Evolutionary conservation across 1,140 invertebrate genomes (phyloP).

Genomic region (Choristoneura fumiferana): DNA sequence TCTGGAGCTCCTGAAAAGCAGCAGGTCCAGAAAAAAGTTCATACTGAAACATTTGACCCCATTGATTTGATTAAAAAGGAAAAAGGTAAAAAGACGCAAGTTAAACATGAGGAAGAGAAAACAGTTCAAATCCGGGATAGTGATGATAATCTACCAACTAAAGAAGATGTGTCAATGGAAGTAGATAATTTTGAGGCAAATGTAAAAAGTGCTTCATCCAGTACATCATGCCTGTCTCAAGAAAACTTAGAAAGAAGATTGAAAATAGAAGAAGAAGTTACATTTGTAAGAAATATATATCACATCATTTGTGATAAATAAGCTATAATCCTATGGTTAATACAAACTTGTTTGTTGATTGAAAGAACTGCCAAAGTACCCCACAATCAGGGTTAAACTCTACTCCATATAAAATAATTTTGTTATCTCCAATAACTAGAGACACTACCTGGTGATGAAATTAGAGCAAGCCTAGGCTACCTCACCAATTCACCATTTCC

Average conservation of each 20-base stretch:
- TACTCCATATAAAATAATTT: too few species aligned
- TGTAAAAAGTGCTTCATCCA: neutral
- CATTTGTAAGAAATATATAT: constrained; percentile 68
- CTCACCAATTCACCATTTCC: too few species aligned
- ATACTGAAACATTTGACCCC: constrained; percentile 38
- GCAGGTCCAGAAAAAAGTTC: constrained; percentile 23
- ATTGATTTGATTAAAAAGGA: constrained; percentile 43
- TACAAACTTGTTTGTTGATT: too few species aligned
- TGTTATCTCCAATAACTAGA: too few species aligned
- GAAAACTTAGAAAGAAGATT: constrained; percentile 58
- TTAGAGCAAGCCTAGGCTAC: too few species aligned
- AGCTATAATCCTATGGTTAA: too few species aligned
- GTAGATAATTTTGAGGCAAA: constrained; percentile 9
- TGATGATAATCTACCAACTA: neutral
- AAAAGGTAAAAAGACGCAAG: constrained; percentile 21
- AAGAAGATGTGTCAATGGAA: neutral
- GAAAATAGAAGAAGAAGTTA: constrained; percentile 68
- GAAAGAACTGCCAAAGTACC: too few species aligned
- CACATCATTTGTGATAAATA: too few species aligned
- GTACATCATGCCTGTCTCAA: constrained; percentile 26
- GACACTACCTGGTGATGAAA: too few species aligned
- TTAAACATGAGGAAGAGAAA: constrained; percentile 21
- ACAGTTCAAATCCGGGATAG: constrained; percentile 19
- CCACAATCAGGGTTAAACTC: too few species aligned
- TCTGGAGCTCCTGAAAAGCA: constrained; percentile 27